phyloP scores from a whole-genome alignment of 37 sponge, comb jelly and placozoan genomes.

The Geodia barretti region DNA sequence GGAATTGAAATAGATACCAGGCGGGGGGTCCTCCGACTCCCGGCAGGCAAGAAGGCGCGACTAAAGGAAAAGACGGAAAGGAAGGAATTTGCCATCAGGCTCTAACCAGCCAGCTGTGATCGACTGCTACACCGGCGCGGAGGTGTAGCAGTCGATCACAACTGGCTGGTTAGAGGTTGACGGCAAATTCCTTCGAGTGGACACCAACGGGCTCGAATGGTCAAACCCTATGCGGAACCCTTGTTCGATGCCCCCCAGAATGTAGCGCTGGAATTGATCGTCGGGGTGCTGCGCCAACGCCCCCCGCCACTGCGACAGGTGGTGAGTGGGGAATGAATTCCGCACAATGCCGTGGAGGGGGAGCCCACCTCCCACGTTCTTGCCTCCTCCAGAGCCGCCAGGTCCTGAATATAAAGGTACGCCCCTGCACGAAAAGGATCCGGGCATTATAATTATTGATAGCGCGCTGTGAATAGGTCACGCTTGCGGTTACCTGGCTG shows the following conservation, averaged over 20 bases:
- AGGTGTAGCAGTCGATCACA: not conserved
- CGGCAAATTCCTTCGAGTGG: not conserved
- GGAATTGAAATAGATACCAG: constrained; percentile 9
- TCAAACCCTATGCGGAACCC: not conserved
- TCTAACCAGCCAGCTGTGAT: not conserved
- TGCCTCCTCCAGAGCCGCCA: not conserved
- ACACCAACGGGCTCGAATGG: not conserved
- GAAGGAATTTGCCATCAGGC: not conserved
- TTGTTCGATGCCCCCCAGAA: not conserved
- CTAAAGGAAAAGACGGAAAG: too few species aligned
- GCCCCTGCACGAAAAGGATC: not conserved
- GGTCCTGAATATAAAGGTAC: not conserved
- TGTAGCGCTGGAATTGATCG: not conserved
- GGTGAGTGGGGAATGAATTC: not conserved
- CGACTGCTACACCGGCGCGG: not conserved
- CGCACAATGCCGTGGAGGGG: not conserved
- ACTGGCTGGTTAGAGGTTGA: not conserved
- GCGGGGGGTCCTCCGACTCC: not conserved
- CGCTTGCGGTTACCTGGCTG: not conserved
- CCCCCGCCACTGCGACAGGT: not conserved
- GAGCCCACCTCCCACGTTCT: not conserved
- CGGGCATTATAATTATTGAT: too few species aligned
- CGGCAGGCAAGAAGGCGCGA: not conserved
- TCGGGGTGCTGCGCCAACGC: not conserved
- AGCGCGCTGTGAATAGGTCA: not conserved